Evolutionary conservation across 2,113 vertebrate genomes (phyloP), one percentile per base, ranked within the genome.

Genomic region (Stercorarius parasiticus): DNA sequence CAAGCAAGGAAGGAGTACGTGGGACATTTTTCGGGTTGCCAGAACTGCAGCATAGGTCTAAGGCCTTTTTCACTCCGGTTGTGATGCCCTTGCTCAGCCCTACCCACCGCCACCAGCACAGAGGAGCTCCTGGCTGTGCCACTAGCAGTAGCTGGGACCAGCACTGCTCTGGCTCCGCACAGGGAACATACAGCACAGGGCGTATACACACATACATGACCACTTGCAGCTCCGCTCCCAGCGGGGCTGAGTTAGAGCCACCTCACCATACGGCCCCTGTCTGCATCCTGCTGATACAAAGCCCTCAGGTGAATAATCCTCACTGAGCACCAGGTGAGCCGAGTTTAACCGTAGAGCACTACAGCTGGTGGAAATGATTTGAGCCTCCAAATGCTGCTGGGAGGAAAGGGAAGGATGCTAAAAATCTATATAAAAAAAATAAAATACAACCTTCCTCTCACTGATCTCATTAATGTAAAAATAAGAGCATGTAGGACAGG

Each of bases 1-100:
- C 4, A 14, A 73, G 71, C 40, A 56, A 9, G 10, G 13, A 45
- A 82, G n/a, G 71, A 76, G 19, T 5, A 45, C 0, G 2, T 3
- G 36, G 43, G 50, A 2, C 11, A 34, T 53, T 83, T 70, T 5
- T 74, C 0, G 0, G 9, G 8, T 49, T 71, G 13, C 12, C 65
- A 69, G 53, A 59, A 42, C 11, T 5, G 12, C 71, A 88, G 47
- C 21, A 19, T 2, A 11, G 7, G 4, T 58, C 59, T 13, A 15
- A 78, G 21, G 5, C 6, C 5, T 38, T 71, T 59, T 59, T 86
- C 20, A 15, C 29, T 6, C 11, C 21, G 21, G 47, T 22, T 22
- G 47, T 11, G 64, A 34, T 21, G 34, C 5, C 6, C 13, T 40
- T 29, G 43, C 32, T n/a, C 77, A 93, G 30, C 42, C 26, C 59